Percentiles rank a stretch among this genome's conserved stretches.
Evolutionary conservation across 2,797 vertebrate genomes (phyloP).

Genomic region (Micrastur ruficollis): DNA sequence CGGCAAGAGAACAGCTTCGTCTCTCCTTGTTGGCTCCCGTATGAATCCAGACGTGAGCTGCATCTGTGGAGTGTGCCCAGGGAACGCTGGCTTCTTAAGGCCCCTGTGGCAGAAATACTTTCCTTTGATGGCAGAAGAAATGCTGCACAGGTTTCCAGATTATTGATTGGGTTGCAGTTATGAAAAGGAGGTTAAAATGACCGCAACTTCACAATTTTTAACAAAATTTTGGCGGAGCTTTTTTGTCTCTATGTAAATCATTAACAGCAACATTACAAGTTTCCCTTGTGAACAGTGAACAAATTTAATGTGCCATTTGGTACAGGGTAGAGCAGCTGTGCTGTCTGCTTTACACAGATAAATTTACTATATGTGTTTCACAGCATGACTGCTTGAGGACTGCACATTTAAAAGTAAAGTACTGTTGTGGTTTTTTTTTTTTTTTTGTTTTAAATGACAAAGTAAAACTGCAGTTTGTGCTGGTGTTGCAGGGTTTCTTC

Average conservation of each 20-base stretch:
- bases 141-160: rapidly evolving
- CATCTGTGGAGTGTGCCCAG: rapidly evolving
- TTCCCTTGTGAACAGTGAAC: neutral
- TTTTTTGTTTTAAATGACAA: neutral
- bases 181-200: neutral
- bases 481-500: neutral
- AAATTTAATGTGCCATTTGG: neutral
- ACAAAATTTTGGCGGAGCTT: neutral
- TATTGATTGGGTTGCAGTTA: neutral
- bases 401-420: neutral
- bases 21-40: neutral
- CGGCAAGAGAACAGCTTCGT: neutral
- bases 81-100: neutral
- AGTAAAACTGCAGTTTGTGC: neutral
- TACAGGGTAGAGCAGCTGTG: neutral
- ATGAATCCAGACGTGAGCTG: neutral
- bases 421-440: neutral
- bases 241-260: neutral
- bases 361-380: neutral
- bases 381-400: neutral
- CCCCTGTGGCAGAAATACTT: neutral
- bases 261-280: neutral
- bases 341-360: neutral
- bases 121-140: neutral
- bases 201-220: neutral